Evolutionary conservation across 2,797 vertebrate genomes (phyloP).

Genomic region (Tokudaia tokunoshimensis): DNA sequence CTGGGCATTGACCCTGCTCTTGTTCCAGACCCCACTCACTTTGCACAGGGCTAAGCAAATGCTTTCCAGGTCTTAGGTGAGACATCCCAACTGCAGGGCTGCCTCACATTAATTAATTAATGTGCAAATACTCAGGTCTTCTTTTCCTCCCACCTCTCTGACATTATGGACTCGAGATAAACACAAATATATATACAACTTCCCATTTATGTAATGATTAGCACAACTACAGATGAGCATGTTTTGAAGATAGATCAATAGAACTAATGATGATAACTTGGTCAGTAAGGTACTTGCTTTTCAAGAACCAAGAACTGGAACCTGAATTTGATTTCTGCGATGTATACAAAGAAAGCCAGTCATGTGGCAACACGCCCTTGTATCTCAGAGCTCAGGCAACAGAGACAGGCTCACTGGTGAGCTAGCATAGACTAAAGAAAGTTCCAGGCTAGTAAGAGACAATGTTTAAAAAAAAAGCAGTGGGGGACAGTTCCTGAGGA

Average conservation of each 20-base stretch:
- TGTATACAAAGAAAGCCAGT: not conserved
- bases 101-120: not conserved
- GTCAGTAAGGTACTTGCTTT: not conserved
- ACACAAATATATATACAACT: not conserved
- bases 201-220: not conserved
- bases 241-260: not conserved
- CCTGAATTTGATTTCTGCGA: not conserved
- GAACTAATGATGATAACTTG: not conserved
- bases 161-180: not conserved
- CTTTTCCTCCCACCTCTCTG: not conserved
- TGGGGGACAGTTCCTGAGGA: not conserved
- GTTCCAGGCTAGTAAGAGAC: not conserved
- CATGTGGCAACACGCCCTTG: not conserved
- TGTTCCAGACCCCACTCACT: rapidly evolving
- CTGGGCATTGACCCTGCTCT: too few species aligned
- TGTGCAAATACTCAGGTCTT: not conserved
- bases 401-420: not conserved
- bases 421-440: not conserved
- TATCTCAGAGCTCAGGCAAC: not conserved
- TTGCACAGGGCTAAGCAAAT: not conserved
- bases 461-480: not conserved
- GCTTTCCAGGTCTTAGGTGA: not conserved
- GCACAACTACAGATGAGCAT: not conserved
- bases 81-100: not conserved
- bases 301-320: not conserved